phyloP scores from a whole-genome alignment of 2,888 invertebrate species.

The Oligia fasciuncula region DNA sequence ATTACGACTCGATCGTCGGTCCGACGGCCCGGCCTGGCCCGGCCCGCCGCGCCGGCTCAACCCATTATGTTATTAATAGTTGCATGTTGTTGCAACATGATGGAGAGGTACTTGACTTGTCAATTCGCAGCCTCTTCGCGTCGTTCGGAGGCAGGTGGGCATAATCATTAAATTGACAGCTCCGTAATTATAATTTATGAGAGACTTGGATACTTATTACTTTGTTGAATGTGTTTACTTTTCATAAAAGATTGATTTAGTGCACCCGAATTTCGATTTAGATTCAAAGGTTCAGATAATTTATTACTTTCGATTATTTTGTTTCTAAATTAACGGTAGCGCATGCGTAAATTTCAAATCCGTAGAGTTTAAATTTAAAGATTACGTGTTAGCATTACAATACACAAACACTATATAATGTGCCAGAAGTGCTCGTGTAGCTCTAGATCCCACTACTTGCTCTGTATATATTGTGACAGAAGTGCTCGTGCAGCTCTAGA shows the following conservation, averaged over 20 bases:
- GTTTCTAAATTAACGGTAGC: not conserved
- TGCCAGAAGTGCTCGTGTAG: not conserved
- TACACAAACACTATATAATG: not conserved
- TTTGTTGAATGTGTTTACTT: not conserved
- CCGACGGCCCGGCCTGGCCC: not conserved
- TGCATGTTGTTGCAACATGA: not conserved
- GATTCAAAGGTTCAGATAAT: not conserved
- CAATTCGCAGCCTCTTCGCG: constrained; percentile 5
- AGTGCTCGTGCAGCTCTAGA: too few species aligned
- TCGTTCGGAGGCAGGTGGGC: constrained; percentile 13
- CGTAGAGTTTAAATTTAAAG: not conserved
- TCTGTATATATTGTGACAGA: not conserved
- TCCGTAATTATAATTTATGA: constrained; percentile 28
- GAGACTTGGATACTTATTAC: constrained; percentile 6
- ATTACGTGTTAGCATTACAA: not conserved
- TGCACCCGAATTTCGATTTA: not conserved
- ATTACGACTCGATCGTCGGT: constrained; percentile 18
- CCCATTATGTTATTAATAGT: constrained; percentile 10
- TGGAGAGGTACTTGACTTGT: constrained; percentile 13
- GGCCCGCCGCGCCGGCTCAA: constrained; percentile 1
- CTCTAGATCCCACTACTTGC: too few species aligned
- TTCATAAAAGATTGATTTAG: not conserved
- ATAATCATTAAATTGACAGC: constrained; percentile 18
- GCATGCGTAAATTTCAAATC: not conserved
- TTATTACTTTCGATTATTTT: not conserved